Evolutionary conservation across 2,113 vertebrate species (phyloP).

Genomic region (Pheucticus melanocephalus): DNA sequence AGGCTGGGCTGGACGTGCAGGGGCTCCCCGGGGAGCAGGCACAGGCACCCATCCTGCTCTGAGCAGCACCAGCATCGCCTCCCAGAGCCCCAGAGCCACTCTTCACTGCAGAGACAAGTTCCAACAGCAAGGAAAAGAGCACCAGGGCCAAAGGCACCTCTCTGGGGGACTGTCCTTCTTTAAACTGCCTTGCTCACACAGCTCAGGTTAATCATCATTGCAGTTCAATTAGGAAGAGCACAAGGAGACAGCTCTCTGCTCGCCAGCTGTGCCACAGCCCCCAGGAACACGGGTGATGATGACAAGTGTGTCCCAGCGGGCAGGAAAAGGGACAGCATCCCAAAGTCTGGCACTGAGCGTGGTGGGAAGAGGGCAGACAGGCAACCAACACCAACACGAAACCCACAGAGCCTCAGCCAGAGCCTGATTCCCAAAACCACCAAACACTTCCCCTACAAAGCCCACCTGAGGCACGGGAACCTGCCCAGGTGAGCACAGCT

Average conservation of each 20-base stretch:
- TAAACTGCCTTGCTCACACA: neutral
- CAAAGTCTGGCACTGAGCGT: fast-evolving
- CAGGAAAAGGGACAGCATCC: neutral
- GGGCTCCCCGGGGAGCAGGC: neutral
- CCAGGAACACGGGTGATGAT: fast-evolving
- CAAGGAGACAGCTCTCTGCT: neutral
- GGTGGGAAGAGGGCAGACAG: neutral
- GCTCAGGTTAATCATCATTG: neutral
- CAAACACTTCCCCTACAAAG: fast-evolving
- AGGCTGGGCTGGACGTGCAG: neutral
- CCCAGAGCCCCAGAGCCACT: neutral
- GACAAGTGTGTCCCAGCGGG: neutral
- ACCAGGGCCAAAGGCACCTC: neutral
- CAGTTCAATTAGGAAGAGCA: neutral
- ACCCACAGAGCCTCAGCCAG: neutral
- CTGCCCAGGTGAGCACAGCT: neutral
- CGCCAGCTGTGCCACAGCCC: neutral
- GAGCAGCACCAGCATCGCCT: neutral
- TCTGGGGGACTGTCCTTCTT: neutral
- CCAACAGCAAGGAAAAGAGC: neutral
- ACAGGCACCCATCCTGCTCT: neutral
- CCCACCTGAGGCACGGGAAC: neutral
- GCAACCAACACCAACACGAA: neutral
- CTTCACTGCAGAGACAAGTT: neutral
- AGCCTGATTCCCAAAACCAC: neutral